Conservation (phyloP, 2,888 invertebrate genomes). For the Xanthia togata region DNA sequence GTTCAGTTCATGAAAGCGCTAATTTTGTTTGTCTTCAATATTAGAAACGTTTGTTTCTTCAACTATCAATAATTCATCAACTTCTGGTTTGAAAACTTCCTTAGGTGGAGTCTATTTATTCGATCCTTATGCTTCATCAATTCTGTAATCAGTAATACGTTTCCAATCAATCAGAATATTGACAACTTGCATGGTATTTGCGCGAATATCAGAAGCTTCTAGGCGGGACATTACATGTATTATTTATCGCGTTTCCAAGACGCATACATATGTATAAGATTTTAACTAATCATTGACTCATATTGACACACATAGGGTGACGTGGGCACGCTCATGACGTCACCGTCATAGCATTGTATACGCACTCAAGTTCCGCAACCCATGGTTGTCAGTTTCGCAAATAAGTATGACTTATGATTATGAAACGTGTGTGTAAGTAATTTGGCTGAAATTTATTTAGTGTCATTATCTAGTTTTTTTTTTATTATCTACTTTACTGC, state of each 20-base stretch:
- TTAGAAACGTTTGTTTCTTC: not conserved
- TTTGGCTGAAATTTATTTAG: not conserved
- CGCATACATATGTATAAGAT: slow-evolving; percentile 38
- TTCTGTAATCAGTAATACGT: slow-evolving; percentile 32
- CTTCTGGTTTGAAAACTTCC: slow-evolving; percentile 7
- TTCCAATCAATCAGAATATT: slow-evolving; percentile 32
- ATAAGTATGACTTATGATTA: slow-evolving; percentile 65
- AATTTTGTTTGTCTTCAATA: not conserved
- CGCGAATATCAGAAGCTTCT: slow-evolving; percentile 35
- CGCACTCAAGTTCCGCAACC: slow-evolving; percentile 22
- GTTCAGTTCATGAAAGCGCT: slow-evolving; percentile 3
- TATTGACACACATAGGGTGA: slow-evolving; percentile 53
- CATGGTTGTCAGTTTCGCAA: slow-evolving; percentile 54
- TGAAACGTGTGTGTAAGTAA: slow-evolving; percentile 11
- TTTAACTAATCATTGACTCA: slow-evolving; percentile 48
- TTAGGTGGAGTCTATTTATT: slow-evolving; percentile 34
- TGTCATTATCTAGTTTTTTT: not conserved
- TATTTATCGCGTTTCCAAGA: slow-evolving; percentile 33
- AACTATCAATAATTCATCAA: slow-evolving; percentile 14
- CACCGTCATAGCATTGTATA: slow-evolving; percentile 42
- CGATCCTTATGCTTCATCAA: slow-evolving; percentile 16
- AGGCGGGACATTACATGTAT: slow-evolving; percentile 19
- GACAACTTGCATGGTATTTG: slow-evolving; percentile 11
- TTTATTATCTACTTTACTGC: not conserved
- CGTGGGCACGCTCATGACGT: slow-evolving; percentile 55